phyloP scores from a whole-genome alignment of 2,113 vertebrate species.

The Myiozetetes cayanensis region DNA sequence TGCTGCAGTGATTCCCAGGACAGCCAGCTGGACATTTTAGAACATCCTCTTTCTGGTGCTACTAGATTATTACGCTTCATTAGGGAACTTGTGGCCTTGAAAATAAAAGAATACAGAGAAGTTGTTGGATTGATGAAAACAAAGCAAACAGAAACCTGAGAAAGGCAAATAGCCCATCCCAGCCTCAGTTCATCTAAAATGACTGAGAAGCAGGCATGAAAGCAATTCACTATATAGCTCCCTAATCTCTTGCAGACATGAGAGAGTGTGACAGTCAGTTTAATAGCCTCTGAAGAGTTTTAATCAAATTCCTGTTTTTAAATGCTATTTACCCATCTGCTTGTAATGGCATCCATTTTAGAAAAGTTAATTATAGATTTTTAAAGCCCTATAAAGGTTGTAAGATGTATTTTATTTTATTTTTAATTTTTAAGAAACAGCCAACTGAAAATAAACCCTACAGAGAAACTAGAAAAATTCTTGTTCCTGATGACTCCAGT shows the following conservation, averaged over 20 bases:
- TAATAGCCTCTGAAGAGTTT: slow-evolving; percentile 2
- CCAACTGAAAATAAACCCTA: neutral
- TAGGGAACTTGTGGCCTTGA: neutral
- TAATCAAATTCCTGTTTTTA: slow-evolving; percentile 9
- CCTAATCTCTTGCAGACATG: neutral
- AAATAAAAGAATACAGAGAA: neutral
- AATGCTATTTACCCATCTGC: slow-evolving; percentile 21
- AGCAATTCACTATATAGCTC: neutral
- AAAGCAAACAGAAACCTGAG: neutral
- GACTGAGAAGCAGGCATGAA: neutral
- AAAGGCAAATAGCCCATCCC: neutral
- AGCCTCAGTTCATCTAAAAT: neutral
- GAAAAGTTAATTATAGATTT: slow-evolving; percentile 18
- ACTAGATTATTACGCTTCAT: neutral
- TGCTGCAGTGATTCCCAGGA: slow-evolving; percentile 47
- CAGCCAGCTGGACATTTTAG: slow-evolving; percentile 7
- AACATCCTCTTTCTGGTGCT: slow-evolving; percentile 28
- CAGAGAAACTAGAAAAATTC: neutral
- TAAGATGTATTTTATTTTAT: neutral
- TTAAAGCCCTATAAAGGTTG: neutral
- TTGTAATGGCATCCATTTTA: neutral
- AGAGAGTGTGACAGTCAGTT: slow-evolving; percentile 3
- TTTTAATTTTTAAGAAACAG: neutral
- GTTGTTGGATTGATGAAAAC: neutral
- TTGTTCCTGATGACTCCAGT: neutral